Conservation (phyloP, 2,797 vertebrate species). For the Furcifer pardalis region DNA sequence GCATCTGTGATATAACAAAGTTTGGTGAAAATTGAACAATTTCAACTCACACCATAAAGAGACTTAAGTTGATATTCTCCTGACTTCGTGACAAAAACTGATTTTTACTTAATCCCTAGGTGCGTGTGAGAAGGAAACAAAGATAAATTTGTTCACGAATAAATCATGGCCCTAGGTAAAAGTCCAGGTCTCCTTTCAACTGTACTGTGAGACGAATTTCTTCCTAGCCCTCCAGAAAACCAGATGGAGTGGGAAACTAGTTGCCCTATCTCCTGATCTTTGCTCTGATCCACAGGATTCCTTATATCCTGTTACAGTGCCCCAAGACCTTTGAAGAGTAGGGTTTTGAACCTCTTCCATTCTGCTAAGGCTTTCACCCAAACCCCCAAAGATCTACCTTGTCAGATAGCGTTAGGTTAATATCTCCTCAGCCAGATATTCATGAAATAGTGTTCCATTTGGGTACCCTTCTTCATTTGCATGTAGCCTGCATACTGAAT, state of each 20-base stretch:
- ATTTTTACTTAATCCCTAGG: constrained; percentile 68
- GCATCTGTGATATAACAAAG: too few species aligned
- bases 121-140: constrained; percentile 76
- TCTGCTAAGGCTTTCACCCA: constrained; percentile 4
- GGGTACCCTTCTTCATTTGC: constrained; percentile 82
- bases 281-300: too few species aligned
- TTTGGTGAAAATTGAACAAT: not conserved
- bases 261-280: constrained; percentile 74
- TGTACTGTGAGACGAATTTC: constrained; percentile 81
- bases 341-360: too few species aligned
- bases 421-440: constrained; percentile 29
- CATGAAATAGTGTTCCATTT: constrained; percentile 69
- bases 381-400: constrained; percentile 26
- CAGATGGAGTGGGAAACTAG: constrained; percentile 76
- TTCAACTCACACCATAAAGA: not conserved
- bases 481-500: constrained; percentile 81
- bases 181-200: constrained; percentile 80
- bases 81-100: constrained; percentile 33
- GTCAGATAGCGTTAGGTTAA: constrained; percentile 26
- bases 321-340: too few species aligned
- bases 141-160: constrained; percentile 77
- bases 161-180: constrained; percentile 78
- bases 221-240: constrained; percentile 80
- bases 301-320: too few species aligned
- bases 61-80: not conserved